Conservation (phyloP, 2,888 invertebrate species). For the Lordiphosa fenestrarum region DNA sequence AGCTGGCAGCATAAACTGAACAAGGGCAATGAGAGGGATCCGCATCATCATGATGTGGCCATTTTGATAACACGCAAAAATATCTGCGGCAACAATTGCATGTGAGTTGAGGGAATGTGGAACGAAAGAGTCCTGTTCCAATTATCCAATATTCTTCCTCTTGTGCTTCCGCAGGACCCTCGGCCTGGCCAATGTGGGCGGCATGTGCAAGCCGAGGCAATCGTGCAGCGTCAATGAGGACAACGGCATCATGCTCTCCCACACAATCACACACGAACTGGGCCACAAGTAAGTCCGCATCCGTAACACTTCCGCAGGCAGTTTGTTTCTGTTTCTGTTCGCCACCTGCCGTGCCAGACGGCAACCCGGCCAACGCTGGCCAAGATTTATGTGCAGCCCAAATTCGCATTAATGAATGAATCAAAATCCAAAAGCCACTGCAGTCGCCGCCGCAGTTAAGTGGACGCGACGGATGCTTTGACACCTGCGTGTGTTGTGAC, state of each 20-base stretch:
- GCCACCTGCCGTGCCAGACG: no score
- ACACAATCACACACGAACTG: constrained; percentile 94
- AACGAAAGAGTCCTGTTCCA: no score
- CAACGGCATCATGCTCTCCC: constrained; percentile 92
- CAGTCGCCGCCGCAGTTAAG: constrained; percentile 34
- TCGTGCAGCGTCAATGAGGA: constrained; percentile 96
- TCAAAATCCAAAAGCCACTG: constrained; percentile 38
- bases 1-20: constrained; percentile 90
- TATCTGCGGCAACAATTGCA: constrained; percentile 83
- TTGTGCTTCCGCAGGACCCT: constrained; percentile 83
- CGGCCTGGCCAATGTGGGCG: constrained; percentile 93
- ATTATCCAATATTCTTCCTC: neutral
- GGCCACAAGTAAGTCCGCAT: constrained; percentile 90
- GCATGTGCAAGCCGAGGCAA: constrained; percentile 91
- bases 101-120: constrained; percentile 61
- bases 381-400: constrained; percentile 41
- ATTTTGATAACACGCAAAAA: constrained; percentile 90
- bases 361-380: neutral
- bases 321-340: no score
- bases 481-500: constrained; percentile 68
- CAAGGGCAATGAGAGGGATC: constrained; percentile 88
- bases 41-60: constrained; percentile 94
- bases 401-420: constrained; percentile 59
- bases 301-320: neutral
- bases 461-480: constrained; percentile 64